These are phyloP conservation scores for Cremastinae sp. DNA, from an alignment of 2,888 invertebrate genomes.

Conservation along the genomic window DNA sequence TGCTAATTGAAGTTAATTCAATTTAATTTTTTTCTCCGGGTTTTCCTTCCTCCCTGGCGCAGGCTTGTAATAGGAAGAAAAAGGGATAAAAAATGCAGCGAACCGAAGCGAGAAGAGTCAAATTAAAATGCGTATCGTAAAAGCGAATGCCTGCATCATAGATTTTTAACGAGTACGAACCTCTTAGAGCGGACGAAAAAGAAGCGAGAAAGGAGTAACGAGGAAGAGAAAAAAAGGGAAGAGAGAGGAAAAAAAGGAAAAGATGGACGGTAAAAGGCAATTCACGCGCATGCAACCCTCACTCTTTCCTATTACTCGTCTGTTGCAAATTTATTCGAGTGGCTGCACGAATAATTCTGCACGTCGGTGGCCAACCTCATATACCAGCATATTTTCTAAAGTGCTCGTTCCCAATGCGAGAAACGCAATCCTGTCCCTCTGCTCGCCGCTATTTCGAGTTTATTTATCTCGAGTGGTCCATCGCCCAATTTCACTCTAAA, in stretches of 20 bases:
- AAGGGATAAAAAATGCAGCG: neutral
- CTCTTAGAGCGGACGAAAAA: slow-evolving; percentile 16
- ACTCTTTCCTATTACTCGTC: slow-evolving; percentile 24
- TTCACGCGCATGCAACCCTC: slow-evolving; percentile 18
- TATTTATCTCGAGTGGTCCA: slow-evolving; percentile 70
- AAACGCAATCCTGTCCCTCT: slow-evolving; percentile 21
- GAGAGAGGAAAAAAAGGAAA: slow-evolving; percentile 3
- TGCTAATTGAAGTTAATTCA: slow-evolving; percentile 5
- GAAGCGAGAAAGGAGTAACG: neutral
- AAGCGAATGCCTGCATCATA: slow-evolving; percentile 24
- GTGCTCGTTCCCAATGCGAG: slow-evolving; percentile 32
- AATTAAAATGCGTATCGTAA: slow-evolving; percentile 24
- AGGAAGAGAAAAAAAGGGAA: slow-evolving; percentile 4
- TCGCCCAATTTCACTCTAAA: slow-evolving; percentile 67
- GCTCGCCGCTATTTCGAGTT: slow-evolving; percentile 52
- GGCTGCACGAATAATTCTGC: slow-evolving; percentile 61
- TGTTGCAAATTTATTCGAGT: slow-evolving; percentile 66
- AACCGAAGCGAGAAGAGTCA: slow-evolving; percentile 5
- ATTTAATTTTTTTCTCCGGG: slow-evolving; percentile 3
- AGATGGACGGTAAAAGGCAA: slow-evolving; percentile 35
- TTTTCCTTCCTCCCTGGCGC: neutral
- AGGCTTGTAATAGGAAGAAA: neutral
- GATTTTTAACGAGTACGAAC: slow-evolving; percentile 34
- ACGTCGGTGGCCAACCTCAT: slow-evolving; percentile 16
- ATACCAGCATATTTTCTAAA: slow-evolving; percentile 65